phyloP scores from a whole-genome alignment of 2,797 vertebrate genomes.

The Pristis pectinata region DNA sequence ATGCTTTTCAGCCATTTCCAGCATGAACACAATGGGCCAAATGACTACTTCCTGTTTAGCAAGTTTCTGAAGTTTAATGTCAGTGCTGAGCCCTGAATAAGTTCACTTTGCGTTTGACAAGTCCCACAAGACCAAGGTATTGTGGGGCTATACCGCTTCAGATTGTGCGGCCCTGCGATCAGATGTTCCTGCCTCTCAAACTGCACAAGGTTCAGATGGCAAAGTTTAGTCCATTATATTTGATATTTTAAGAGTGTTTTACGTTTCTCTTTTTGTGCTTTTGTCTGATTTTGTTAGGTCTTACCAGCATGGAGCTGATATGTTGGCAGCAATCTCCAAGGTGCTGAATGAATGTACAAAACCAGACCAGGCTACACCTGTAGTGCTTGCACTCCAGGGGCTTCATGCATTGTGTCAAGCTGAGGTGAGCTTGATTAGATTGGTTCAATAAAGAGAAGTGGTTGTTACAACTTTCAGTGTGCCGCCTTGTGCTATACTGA shows the following conservation, averaged over 20 bases:
- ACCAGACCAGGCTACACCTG: slow-evolving; percentile 76
- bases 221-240: background rate
- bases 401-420: slow-evolving; percentile 81
- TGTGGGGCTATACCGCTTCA: no score
- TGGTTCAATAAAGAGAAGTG: background rate
- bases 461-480: background rate
- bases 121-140: no score
- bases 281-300: slow-evolving; percentile 59
- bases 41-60: no score
- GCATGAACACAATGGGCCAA: no score
- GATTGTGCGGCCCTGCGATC: no score
- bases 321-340: slow-evolving; percentile 80
- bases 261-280: slow-evolving; percentile 32
- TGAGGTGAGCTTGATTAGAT: slow-evolving; percentile 63
- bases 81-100: background rate
- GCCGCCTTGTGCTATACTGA: background rate
- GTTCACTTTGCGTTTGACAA: background rate
- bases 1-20: background rate
- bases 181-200: no score
- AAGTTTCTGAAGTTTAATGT: background rate
- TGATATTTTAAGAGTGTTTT: background rate
- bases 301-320: slow-evolving; percentile 90
- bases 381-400: slow-evolving; percentile 77
- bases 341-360: slow-evolving; percentile 72
- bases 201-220: background rate